Percentiles rank a stretch among this genome's conserved stretches.
Evolutionary conservation across 2,797 vertebrate genomes (phyloP).

Genomic region (Hippoglossus hippoglossus): DNA sequence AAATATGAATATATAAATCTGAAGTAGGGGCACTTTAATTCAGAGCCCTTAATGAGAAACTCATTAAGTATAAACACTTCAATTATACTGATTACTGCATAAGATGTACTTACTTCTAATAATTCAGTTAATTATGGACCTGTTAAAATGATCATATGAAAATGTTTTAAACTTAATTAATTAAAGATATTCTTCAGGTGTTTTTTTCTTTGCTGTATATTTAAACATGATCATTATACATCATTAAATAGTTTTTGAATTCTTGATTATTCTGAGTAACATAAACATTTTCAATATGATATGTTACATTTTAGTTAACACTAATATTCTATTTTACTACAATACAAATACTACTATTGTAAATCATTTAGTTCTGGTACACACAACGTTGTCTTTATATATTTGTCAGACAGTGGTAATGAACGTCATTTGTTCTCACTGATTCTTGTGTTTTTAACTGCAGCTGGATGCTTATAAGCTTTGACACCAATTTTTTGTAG

Average conservation of each 20-base stretch:
- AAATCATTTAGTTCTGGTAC: neutral
- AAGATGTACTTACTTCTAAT: conserved; percentile 67
- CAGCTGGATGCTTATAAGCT: conserved; percentile 50
- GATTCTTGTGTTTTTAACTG: conserved; percentile 30
- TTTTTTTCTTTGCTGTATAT: neutral
- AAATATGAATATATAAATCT: conserved; percentile 56
- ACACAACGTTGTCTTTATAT: neutral
- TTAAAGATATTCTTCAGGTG: no score
- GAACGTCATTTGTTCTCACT: conserved; percentile 15
- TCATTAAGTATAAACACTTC: conserved; percentile 68
- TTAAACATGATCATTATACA: neutral
- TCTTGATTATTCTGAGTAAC: neutral
- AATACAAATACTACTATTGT: neutral
- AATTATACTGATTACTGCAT: conserved; percentile 71
- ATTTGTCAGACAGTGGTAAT: neutral
- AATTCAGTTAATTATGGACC: conserved; percentile 56
- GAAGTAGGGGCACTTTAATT: conserved; percentile 55
- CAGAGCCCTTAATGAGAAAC: conserved; percentile 60
- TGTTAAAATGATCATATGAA: conserved; percentile 23
- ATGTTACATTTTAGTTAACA: neutral
- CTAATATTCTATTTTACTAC: neutral
- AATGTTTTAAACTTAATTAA: conserved; percentile 13
- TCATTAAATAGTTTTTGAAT: conserved; percentile 1
- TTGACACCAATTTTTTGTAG: conserved; percentile 43
- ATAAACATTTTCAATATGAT: no score